These are phyloP conservation scores for Leucophenga montana DNA, from an alignment of 2,888 invertebrate species.

Conservation along the genomic window DNA sequence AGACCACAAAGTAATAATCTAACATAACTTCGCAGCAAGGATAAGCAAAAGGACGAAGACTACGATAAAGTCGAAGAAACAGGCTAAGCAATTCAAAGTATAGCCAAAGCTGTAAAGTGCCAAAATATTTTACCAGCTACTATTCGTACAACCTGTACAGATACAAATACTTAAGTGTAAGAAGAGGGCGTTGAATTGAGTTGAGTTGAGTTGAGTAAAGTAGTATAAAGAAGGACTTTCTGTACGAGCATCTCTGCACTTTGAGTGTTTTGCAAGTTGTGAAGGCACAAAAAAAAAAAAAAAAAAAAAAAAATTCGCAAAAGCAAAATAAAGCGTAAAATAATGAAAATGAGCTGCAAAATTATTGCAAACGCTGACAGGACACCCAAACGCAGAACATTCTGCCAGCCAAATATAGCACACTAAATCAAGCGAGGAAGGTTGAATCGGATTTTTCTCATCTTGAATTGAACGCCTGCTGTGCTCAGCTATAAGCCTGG, in stretches of 20 bases:
- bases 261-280: slow-evolving; percentile 6
- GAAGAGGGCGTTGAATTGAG: no score
- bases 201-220: no score
- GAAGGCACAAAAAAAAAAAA: slow-evolving; percentile 14
- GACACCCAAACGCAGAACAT: background rate
- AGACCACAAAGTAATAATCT: slow-evolving; percentile 24
- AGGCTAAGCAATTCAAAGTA: slow-evolving; percentile 22
- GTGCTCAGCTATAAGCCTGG: slow-evolving; percentile 36
- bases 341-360: slow-evolving; percentile 67
- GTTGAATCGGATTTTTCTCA: background rate
- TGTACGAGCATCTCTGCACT: background rate
- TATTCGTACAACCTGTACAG: no score
- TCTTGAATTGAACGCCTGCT: background rate
- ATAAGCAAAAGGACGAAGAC: background rate
- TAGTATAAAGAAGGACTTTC: no score
- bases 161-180: no score
- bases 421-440: slow-evolving; percentile 15
- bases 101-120: slow-evolving; percentile 11
- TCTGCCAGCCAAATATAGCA: background rate
- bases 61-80: background rate
- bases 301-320: background rate
- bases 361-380: slow-evolving; percentile 54
- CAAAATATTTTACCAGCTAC: slow-evolving; percentile 23
- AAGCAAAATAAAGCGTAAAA: slow-evolving; percentile 49
- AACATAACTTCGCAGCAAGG: background rate